A percentile compares a stretch with the other conserved stretches of the same genome.
phyloP scores from a whole-genome alignment of 2,113 vertebrate genomes.

The Tyto alba region DNA sequence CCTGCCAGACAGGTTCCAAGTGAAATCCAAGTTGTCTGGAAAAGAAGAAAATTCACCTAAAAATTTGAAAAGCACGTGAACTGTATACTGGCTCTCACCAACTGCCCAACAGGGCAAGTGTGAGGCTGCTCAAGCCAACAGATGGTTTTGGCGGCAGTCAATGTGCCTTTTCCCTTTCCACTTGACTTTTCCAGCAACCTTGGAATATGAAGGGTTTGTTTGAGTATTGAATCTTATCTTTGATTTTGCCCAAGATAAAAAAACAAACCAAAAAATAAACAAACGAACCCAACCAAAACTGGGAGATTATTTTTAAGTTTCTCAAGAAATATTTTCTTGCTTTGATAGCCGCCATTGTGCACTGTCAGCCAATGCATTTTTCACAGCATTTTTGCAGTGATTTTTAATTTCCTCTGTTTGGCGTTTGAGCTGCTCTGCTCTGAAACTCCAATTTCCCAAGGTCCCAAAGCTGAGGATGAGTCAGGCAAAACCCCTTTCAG shows the following conservation, averaged over 20 bases:
- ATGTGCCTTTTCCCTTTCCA: neutral
- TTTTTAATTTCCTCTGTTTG: neutral
- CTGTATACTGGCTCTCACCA: neutral
- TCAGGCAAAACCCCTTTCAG: neutral
- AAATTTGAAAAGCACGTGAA: neutral
- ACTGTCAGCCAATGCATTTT: neutral
- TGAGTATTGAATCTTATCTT: neutral
- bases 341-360: neutral
- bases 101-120: neutral
- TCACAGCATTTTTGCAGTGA: neutral
- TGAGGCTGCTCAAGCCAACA: neutral
- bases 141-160: neutral
- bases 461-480: neutral
- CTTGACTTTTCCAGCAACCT: neutral
- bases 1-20: conserved; percentile 25
- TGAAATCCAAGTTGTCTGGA: neutral
- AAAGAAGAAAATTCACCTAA: neutral
- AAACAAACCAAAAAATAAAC: neutral
- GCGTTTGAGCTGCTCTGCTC: neutral
- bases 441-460: neutral
- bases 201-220: neutral
- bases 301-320: neutral
- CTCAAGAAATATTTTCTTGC: neutral
- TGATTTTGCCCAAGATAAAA: neutral
- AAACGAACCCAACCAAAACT: neutral